Evolutionary conservation across 2,113 vertebrate genomes (phyloP).

Genomic region (Podarcis raffonei): DNA sequence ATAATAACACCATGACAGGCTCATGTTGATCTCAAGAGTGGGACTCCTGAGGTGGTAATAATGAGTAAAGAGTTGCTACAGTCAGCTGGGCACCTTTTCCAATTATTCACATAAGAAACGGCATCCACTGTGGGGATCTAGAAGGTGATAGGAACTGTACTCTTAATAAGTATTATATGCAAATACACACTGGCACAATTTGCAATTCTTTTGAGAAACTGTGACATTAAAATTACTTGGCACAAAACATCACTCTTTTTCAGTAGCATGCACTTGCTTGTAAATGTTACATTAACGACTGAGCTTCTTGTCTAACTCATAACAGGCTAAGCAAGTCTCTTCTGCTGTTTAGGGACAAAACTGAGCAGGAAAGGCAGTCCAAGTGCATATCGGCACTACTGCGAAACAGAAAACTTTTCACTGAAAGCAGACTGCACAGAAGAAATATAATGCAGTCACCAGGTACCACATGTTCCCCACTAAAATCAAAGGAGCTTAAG

Average conservation of each 20-base stretch:
- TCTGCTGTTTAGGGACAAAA: background rate
- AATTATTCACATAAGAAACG: constrained; percentile 21
- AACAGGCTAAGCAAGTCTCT: background rate
- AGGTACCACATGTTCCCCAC: background rate
- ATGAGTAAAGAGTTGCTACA: constrained; percentile 27
- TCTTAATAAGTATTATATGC: constrained; percentile 2
- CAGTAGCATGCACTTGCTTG: constrained; percentile 5
- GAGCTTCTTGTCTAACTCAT: background rate
- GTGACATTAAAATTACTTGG: constrained; percentile 23
- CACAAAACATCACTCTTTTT: constrained; percentile 9
- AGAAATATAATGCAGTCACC: background rate
- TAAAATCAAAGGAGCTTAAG: background rate
- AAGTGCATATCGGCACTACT: constrained; percentile 5
- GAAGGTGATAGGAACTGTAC: background rate
- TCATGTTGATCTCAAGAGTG: background rate
- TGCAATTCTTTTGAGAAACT: constrained; percentile 5
- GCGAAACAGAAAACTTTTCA: background rate
- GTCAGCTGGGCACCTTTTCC: constrained; percentile 27
- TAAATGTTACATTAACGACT: background rate
- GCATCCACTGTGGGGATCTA: background rate
- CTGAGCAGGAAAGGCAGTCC: background rate
- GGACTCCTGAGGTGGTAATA: constrained; percentile 6
- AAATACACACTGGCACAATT: constrained; percentile 6
- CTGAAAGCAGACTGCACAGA: background rate
- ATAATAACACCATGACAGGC: constrained; percentile 7